Percentiles rank a stretch among this genome's conserved stretches.
These are phyloP conservation scores for Drosophila cracens DNA, from an alignment of 2,888 invertebrate species.

Conservation along the genomic window DNA sequence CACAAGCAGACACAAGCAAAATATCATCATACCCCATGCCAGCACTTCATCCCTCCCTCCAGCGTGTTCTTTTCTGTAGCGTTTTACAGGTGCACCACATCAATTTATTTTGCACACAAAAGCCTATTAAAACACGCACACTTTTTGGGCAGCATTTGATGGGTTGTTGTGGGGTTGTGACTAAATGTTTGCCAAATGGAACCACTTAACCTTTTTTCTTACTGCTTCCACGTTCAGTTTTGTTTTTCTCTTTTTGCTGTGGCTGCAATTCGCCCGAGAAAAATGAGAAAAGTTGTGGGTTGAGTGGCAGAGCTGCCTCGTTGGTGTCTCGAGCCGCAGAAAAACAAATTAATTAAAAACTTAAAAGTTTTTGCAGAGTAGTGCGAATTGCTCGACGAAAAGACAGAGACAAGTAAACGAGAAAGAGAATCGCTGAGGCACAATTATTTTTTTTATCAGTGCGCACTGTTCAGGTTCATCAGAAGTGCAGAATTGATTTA, in stretches of 20 bases:
- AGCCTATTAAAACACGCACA: conserved; percentile 77
- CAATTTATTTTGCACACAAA: conserved; percentile 81
- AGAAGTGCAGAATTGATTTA: conserved; percentile 15
- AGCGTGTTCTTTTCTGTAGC: conserved; percentile 49
- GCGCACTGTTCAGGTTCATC: conserved; percentile 13
- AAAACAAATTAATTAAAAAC: conserved; percentile 78
- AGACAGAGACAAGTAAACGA: not conserved
- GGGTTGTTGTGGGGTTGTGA: conserved; percentile 31
- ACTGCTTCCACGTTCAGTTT: conserved; percentile 4
- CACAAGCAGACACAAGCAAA: conserved; percentile 49
- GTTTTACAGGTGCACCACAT: conserved; percentile 79
- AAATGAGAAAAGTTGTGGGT: conserved; percentile 51
- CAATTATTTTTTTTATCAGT: conserved; percentile 29
- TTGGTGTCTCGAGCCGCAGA: conserved; percentile 53
- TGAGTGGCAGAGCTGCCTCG: conserved; percentile 18
- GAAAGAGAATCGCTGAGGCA: conserved; percentile 17
- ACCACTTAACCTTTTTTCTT: conserved; percentile 73
- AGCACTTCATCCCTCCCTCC: conserved; percentile 12
- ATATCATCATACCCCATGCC: conserved; percentile 5
- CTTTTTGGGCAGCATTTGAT: conserved; percentile 58
- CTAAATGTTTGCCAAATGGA: conserved; percentile 79
- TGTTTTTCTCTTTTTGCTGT: conserved; percentile 20
- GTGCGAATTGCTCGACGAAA: conserved; percentile 13
- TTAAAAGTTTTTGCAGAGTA: conserved; percentile 61
- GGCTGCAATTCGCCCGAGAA: conserved; percentile 28